Evolutionary conservation across 2,888 invertebrate species (phyloP).

Genomic region (Mechanitis mazaeus): DNA sequence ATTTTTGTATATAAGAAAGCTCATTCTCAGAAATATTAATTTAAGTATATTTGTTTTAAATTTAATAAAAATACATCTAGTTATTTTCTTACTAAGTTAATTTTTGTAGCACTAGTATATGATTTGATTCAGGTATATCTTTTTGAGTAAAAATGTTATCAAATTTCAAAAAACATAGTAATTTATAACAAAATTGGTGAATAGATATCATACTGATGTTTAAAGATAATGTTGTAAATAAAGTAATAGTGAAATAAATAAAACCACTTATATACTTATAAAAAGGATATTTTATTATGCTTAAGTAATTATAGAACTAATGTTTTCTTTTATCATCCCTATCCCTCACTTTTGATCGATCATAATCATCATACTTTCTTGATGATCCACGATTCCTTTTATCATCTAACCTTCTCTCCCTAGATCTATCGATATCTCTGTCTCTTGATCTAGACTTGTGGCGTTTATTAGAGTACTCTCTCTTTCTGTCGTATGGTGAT

Average conservation of each 20-base stretch:
- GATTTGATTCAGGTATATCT: too few species aligned
- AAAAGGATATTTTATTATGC: slow-evolving; percentile 9
- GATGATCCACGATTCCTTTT: slow-evolving; percentile 53
- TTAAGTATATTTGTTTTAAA: too few species aligned
- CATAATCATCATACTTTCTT: slow-evolving; percentile 71
- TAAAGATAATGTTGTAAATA: background rate
- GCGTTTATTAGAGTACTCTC: slow-evolving; percentile 65
- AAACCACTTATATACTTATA: background rate
- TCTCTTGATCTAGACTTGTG: slow-evolving; percentile 69
- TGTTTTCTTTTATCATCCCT: slow-evolving; percentile 65
- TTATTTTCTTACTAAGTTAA: too few species aligned
- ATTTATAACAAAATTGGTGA: too few species aligned
- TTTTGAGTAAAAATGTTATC: too few species aligned
- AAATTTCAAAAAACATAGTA: too few species aligned
- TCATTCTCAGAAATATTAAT: too few species aligned
- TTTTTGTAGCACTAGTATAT: background rate
- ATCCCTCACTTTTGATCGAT: slow-evolving; percentile 64
- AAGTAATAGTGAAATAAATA: background rate
- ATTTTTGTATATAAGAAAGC: too few species aligned
- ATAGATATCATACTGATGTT: too few species aligned
- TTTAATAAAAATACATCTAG: too few species aligned
- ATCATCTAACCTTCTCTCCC: slow-evolving; percentile 62
- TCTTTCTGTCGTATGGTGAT: slow-evolving; percentile 69
- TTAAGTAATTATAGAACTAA: slow-evolving; percentile 32
- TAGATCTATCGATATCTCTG: slow-evolving; percentile 57